phyloP scores from a whole-genome alignment of 2,888 invertebrate species.

The Epinotia demarniana region DNA sequence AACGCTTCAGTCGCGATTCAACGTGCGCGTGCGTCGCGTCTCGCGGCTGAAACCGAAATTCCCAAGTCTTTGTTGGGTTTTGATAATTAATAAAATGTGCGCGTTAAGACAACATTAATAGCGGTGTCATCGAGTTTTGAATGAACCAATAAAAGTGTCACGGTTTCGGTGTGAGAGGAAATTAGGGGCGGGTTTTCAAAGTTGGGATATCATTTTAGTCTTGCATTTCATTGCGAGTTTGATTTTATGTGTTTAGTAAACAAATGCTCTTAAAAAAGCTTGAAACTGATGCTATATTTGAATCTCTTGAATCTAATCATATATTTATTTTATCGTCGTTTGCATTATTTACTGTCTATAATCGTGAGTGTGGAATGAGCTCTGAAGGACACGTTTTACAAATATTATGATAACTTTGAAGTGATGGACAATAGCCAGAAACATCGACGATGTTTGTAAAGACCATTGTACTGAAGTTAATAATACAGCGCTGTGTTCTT shows the following conservation, averaged over 20 bases:
- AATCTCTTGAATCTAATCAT: not conserved
- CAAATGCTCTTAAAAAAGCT: not conserved
- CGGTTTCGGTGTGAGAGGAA: slow-evolving; percentile 10
- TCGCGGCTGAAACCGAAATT: slow-evolving; percentile 43
- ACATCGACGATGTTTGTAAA: slow-evolving; percentile 19
- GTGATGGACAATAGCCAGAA: slow-evolving; percentile 26
- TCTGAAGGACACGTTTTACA: not conserved
- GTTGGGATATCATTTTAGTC: not conserved
- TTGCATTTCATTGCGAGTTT: not conserved
- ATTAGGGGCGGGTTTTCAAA: not conserved
- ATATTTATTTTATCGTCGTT: not conserved
- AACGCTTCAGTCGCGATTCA: slow-evolving; percentile 75
- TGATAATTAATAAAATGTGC: slow-evolving; percentile 29
- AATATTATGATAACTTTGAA: slow-evolving; percentile 27
- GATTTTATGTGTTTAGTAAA: not conserved
- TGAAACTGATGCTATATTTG: not conserved
- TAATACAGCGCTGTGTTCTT: slow-evolving; percentile 13
- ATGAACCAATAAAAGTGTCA: not conserved
- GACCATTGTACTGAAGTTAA: slow-evolving; percentile 23
- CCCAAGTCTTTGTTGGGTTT: slow-evolving; percentile 23
- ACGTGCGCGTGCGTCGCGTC: slow-evolving; percentile 69
- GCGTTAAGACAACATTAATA: slow-evolving; percentile 3
- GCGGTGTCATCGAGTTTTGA: not conserved
- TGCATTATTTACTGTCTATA: not conserved
- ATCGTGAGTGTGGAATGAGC: not conserved